Evolutionary conservation across 2,113 vertebrate species (phyloP).

Genomic region (Lagopus muta): DNA sequence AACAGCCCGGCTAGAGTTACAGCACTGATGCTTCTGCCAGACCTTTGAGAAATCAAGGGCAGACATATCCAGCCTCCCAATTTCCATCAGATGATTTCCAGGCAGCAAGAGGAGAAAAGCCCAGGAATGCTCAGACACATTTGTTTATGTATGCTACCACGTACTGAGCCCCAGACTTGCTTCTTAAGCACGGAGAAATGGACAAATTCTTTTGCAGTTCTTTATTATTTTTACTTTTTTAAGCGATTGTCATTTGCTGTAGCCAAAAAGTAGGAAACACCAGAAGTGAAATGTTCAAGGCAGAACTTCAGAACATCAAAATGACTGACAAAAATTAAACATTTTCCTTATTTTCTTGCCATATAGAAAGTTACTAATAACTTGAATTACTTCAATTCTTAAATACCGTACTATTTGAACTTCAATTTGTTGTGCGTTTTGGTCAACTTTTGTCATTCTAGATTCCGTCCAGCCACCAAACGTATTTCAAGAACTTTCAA

Average conservation of each 20-base stretch:
- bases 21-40: slow-evolving; percentile 4
- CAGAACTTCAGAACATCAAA: slow-evolving; percentile 27
- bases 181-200: not conserved
- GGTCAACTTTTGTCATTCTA: slow-evolving; percentile 27
- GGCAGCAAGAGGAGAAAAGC: not conserved
- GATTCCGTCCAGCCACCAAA: not conserved
- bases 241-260: not conserved
- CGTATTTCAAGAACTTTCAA: not conserved
- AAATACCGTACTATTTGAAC: not conserved
- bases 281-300: not conserved
- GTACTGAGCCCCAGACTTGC: not conserved
- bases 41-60: not conserved
- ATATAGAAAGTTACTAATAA: not conserved
- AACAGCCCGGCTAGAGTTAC: not conserved
- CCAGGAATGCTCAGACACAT: not conserved
- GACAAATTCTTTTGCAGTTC: not conserved
- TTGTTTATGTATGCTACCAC: not conserved
- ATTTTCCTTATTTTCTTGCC: slow-evolving; percentile 26
- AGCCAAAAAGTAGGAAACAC: slow-evolving; percentile 7
- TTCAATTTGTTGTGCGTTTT: slow-evolving; percentile 28
- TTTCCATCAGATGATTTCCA: slow-evolving; percentile 5
- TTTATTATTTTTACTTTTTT: not conserved
- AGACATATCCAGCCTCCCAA: not conserved
- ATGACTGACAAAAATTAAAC: slow-evolving; percentile 18
- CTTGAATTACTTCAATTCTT: not conserved